phyloP scores from a whole-genome alignment of 2,888 invertebrate genomes.

The Acronicta leporina region DNA sequence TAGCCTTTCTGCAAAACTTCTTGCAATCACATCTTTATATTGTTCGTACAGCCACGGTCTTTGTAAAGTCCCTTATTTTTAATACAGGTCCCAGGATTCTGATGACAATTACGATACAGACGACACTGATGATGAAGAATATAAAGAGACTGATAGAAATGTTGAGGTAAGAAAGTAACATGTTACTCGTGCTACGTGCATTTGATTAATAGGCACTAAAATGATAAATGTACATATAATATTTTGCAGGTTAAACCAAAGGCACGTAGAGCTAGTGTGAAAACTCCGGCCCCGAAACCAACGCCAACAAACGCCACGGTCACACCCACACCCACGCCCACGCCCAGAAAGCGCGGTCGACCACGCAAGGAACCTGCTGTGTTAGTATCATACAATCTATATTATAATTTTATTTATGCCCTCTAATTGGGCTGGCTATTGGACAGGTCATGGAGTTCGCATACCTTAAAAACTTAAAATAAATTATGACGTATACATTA shows the following conservation, averaged over 20 bases:
- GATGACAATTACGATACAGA: slow-evolving; percentile 68
- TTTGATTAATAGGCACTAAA: too few species aligned
- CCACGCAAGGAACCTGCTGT: slow-evolving; percentile 74
- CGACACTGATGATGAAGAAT: slow-evolving; percentile 65
- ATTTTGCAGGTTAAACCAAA: slow-evolving; percentile 49
- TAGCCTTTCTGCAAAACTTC: too few species aligned
- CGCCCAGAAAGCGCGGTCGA: slow-evolving; percentile 75
- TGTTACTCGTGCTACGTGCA: neutral
- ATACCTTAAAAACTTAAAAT: too few species aligned
- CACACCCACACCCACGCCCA: slow-evolving; percentile 37
- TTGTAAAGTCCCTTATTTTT: neutral
- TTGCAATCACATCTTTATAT: too few species aligned
- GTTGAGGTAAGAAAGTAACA: slow-evolving; percentile 59
- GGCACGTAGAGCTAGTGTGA: slow-evolving; percentile 47
- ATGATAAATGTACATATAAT: neutral
- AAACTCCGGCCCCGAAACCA: slow-evolving; percentile 34
- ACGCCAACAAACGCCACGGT: slow-evolving; percentile 33
- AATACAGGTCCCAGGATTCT: slow-evolving; percentile 57
- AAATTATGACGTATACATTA: too few species aligned
- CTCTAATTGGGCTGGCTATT: too few species aligned
- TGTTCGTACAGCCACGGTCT: too few species aligned
- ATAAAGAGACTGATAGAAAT: slow-evolving; percentile 62
- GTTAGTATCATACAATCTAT: slow-evolving; percentile 41
- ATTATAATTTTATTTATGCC: neutral
- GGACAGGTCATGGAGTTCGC: too few species aligned